Percentiles rank a stretch among this genome's conserved stretches.
These are phyloP conservation scores for Cranoglanis bouderius DNA, from an alignment of 2,113 vertebrate species.

Conservation along the genomic window DNA sequence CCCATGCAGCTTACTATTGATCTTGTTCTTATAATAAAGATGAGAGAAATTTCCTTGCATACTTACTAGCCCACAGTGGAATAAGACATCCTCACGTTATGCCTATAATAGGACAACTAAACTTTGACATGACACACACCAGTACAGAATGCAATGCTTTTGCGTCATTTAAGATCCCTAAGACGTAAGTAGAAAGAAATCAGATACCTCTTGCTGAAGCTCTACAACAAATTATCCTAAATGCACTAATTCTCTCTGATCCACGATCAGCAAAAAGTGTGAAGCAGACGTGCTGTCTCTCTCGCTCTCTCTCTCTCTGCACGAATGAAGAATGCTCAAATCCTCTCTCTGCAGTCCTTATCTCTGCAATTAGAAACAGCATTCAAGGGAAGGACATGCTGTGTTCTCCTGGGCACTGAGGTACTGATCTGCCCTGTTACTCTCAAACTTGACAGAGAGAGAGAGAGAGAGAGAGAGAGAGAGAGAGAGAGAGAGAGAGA, in stretches of 20 bases:
- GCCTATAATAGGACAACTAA: not conserved
- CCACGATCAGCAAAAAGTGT: not conserved
- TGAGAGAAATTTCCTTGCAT: not conserved
- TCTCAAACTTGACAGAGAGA: slow-evolving; percentile 24
- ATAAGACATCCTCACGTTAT: not conserved
- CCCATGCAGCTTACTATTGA: not conserved
- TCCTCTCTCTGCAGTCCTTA: slow-evolving; percentile 51
- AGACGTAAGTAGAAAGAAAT: not conserved
- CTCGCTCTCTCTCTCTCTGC: not conserved
- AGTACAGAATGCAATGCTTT: not conserved
- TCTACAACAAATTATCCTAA: not conserved
- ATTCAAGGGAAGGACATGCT: slow-evolving; percentile 54
- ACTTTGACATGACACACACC: not conserved
- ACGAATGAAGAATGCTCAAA: slow-evolving; percentile 3
- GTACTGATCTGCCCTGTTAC: slow-evolving; percentile 43
- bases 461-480: slow-evolving; percentile 25
- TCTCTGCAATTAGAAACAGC: slow-evolving; percentile 62
- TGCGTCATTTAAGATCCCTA: not conserved
- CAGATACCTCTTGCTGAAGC: slow-evolving; percentile 27
- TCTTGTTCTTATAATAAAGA: not conserved
- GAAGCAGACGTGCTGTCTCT: not conserved
- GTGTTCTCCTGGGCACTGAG: slow-evolving; percentile 52
- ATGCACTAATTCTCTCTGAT: not conserved
- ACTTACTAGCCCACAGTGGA: not conserved
- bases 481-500: slow-evolving; percentile 18